Percentiles rank a stretch among this genome's conserved stretches.
Evolutionary conservation across 2,113 vertebrate species (phyloP).

Genomic region (Xiphias gladius): DNA sequence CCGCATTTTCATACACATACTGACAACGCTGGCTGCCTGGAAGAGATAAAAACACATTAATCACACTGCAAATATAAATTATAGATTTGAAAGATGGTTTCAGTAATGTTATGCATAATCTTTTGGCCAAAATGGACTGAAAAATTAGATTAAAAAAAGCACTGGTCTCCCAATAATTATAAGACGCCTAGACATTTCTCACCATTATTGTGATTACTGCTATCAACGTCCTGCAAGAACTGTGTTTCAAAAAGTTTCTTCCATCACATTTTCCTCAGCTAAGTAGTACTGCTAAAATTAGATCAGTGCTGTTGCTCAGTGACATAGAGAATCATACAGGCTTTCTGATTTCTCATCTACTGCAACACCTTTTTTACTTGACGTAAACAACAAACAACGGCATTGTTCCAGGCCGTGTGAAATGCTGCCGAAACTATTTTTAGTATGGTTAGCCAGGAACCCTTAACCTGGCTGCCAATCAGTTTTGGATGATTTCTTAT

Average conservation of each 20-base stretch:
- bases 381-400: not conserved
- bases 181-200: conserved; percentile 25
- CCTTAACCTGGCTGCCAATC: not conserved
- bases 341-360: conserved; percentile 32
- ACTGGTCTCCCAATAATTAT: not conserved
- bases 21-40: not conserved
- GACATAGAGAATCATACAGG: conserved; percentile 3
- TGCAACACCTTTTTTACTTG: not conserved
- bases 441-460: not conserved
- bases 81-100: not conserved
- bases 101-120: not conserved
- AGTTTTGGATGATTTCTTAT: not conserved
- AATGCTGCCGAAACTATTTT: not conserved
- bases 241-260: conserved; percentile 26
- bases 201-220: conserved; percentile 11
- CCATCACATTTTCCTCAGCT: conserved; percentile 22
- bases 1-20: not conserved
- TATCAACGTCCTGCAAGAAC: conserved; percentile 4
- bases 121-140: not conserved
- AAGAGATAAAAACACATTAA: not conserved
- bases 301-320: conserved; percentile 44
- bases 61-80: not conserved
- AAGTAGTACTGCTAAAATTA: conserved; percentile 60
- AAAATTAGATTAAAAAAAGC: not conserved
- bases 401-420: conserved; percentile 7